Base-by-base conservation (phyloP, 2,888 invertebrate species). In the Cephus sareptanus region DNA sequence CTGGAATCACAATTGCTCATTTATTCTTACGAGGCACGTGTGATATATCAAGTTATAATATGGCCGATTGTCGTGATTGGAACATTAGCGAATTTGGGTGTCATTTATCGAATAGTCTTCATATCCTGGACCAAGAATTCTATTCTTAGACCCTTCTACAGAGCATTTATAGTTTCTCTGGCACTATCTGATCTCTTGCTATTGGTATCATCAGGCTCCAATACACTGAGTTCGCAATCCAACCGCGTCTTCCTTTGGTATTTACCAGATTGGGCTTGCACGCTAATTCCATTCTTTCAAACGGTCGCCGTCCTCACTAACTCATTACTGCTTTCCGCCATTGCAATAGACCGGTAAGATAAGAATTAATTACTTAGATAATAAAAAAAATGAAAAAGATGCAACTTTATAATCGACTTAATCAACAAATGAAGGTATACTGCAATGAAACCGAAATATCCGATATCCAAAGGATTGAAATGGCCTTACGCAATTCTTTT, bases 291-390 rank as follows among this genome's bases (percentile, higher is more conserved):
- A 3, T 92, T 93, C 83, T 83, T 92, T 1, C 93, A 93, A 83
- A 92, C 93, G 1, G 89, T 92, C 0, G 93, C 93, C 3, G 91
- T 93, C 69, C 85, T 93, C 68, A 92, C 92, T 2, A 93, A 93
- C 83, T 93, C 94, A 23, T 86, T 93, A 75, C 92, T 93, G 1
- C 87, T 94, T 31, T 91, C 93, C 15, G 92, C 92, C 30, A 93
- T 94, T 33, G 94, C 94, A 3, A 81, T 94, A 76, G 94, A 94
- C 85, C 91, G 94, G 75, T 94, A 94, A 82, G 89, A 92, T 87
- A 93, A 92, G 70, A 92, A 93, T 1, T 74, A 68, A 71, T 15
- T 1, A 31, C 31, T 11, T 31, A 34, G 31, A 71, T 13, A 31
- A 37, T 37, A 37, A 37, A 12, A 12, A 70, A 71, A 71, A 12